phyloP scores from a whole-genome alignment of 2,888 invertebrate genomes.

The Odontothrips loti region DNA sequence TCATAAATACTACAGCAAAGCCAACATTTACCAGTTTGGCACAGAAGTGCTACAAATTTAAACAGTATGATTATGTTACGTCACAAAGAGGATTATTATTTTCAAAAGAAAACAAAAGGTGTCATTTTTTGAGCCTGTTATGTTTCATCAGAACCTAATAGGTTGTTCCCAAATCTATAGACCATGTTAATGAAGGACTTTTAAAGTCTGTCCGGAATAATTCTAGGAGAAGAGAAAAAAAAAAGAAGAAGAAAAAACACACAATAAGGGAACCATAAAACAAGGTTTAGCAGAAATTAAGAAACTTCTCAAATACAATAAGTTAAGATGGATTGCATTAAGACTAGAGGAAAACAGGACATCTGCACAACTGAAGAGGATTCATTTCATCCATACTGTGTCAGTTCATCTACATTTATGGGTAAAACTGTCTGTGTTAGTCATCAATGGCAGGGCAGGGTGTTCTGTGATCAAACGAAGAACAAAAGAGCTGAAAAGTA shows the following conservation, averaged over 20 bases:
- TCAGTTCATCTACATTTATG: neutral
- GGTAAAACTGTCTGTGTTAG: neutral
- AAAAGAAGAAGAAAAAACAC: neutral
- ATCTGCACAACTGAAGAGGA: neutral
- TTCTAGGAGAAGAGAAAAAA: neutral
- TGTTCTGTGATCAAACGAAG: neutral
- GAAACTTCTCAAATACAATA: neutral
- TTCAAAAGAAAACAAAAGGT: neutral
- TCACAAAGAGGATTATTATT: neutral
- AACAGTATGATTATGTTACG: neutral
- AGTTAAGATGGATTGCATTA: constrained; percentile 13
- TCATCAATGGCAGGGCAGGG: neutral
- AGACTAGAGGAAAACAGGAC: constrained; percentile 18
- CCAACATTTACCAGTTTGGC: constrained; percentile 1
- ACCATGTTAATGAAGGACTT: constrained; percentile 9
- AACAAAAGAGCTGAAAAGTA: neutral
- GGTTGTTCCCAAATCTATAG: neutral
- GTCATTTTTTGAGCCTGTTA: neutral
- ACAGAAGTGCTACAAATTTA: neutral
- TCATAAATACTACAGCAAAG: constrained; percentile 8
- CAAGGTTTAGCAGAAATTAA: neutral
- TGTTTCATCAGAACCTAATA: neutral
- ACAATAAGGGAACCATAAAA: constrained; percentile 6
- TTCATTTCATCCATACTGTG: neutral
- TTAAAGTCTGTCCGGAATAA: neutral